Base-by-base conservation (phyloP, 1,140 invertebrate species). In the Drosophila pectinifera region DNA sequence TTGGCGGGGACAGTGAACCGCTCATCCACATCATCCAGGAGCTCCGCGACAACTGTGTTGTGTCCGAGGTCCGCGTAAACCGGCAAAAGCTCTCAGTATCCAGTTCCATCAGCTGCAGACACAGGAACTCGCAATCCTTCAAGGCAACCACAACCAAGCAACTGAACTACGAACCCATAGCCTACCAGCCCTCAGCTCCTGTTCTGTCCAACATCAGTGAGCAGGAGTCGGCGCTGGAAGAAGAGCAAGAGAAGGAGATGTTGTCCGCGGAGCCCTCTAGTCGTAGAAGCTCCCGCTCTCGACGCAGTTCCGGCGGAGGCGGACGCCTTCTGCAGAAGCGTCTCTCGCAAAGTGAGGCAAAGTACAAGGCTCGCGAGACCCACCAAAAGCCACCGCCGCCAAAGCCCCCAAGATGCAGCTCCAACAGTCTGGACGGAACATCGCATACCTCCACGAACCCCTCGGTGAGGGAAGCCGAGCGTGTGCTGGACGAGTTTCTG, bases 11-110 rank as follows among this genome's bases (percentile, higher is more conserved):
- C 0, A 72, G 92, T 79, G 91, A 86, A 1, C 91, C 91, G 14
- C 69, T 92, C 5, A 91, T 92, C 36, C 91, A 91, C 43, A 92
- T 92, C 0, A 91, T 92, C 24, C 91, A 92, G 57, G 91, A 92
- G 49, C 53, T 92, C 54, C 90, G 77, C 7, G 78, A 91, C 51
- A 92, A 92, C 45, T 91, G 90, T 54, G 91, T 92, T 14, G 77
- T 92, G 11, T 92, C 91, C 3, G 91, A 92, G 45, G 88, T 92
- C 6, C 78, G 86, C 8, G 81, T 92, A 0, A 92, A 92, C 24
- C 72, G 78, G 8, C 48, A 91, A 20, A 91, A 92, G 42, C 20
- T 90, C 6, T 41, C 73, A 10, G 2, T 20, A n/a, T 13, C 24
- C 1, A 4, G 24, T 28, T 14, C n/a, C 42, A 20, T 3, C 11